Evolutionary conservation across 2,888 invertebrate genomes (phyloP), one percentile per base, ranked within the genome.

Genomic region (Apeira syringaria): DNA sequence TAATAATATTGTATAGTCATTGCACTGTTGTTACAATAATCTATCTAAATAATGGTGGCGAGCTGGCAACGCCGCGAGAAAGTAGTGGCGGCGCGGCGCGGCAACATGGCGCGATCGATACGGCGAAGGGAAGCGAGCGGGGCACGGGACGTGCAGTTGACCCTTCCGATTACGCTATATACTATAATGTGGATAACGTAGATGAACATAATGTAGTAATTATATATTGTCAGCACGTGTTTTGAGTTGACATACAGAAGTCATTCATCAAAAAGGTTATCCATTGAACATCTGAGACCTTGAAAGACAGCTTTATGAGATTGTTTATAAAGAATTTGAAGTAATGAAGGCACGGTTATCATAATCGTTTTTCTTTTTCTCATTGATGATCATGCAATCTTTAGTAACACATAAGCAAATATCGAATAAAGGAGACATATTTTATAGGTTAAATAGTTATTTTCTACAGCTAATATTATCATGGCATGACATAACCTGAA

Each of bases 41-140:
- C 37, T 37, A 37, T 37, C 70, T 68, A 72, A 75, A 76, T 75
- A 76, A 70, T 60, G 59, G 56, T 42, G 50, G 50, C 72, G 74
- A 59, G 59, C 63, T 73, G 79, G 86, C 87, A 88, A 86, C 86
- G 68, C 34, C 67, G 76, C 75, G 68, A 56, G 79, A 78, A 78
- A 81, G 77, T 54, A 27, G 49, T 34, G 44, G 27, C 32, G 54
- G 42, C 47, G 53, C 36, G 44, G 27, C 32, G 54, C 44, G 50
- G 53, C 47, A 51, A 54, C 41, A 43, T 36, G 38, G 41, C 47
- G 18, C 36, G 50, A 56, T 53, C 56, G 47, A 53, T 53, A 49
- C 24, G 33, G 39, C 39, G 45, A 26, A 36, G 53, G 50, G 50
- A 17, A n/a, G 38, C 9, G 29, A 25, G 43, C 9, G 36, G 5